Percentiles rank a stretch among this genome's conserved stretches.
Evolutionary conservation across 2,888 invertebrate species (phyloP).

Genomic region (Trissolcus brochymenae): DNA sequence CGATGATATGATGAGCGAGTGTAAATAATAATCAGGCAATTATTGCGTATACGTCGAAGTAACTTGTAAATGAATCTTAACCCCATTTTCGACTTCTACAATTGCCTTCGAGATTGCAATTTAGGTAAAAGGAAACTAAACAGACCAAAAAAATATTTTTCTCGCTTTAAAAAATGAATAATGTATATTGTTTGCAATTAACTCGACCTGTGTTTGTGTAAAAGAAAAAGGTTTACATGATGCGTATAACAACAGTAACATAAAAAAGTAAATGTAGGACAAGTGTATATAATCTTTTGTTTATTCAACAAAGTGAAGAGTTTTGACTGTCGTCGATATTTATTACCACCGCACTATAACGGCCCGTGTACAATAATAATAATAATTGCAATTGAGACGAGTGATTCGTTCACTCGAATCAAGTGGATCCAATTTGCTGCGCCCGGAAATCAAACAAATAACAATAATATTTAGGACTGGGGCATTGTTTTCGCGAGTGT

Average conservation of each 20-base stretch:
- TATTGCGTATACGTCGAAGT: constrained; percentile 2
- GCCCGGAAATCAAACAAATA: constrained; percentile 27
- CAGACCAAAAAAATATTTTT: too few species aligned
- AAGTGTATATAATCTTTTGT: neutral
- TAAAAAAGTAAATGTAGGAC: too few species aligned
- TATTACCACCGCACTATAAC: constrained; percentile 14
- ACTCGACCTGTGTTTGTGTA: too few species aligned
- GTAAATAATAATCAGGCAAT: constrained; percentile 3
- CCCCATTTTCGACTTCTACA: too few species aligned
- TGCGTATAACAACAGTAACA: too few species aligned
- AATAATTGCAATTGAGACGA: constrained; percentile 43
- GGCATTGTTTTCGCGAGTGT: constrained; percentile 6
- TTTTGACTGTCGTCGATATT: constrained; percentile 24
- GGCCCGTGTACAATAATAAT: constrained; percentile 13
- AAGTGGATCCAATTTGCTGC: constrained; percentile 43
- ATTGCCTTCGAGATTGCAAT: too few species aligned
- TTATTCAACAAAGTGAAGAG: constrained; percentile 8
- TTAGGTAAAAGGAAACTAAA: too few species aligned
- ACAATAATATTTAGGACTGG: constrained; percentile 20
- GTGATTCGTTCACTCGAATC: constrained; percentile 38
- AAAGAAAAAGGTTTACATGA: too few species aligned
- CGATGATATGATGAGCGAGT: constrained; percentile 7
- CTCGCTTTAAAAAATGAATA: too few species aligned
- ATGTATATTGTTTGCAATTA: too few species aligned
- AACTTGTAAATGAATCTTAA: neutral